Base-by-base conservation (phyloP, 2,113 vertebrate genomes). In the Formicarius rufipectus region DNA sequence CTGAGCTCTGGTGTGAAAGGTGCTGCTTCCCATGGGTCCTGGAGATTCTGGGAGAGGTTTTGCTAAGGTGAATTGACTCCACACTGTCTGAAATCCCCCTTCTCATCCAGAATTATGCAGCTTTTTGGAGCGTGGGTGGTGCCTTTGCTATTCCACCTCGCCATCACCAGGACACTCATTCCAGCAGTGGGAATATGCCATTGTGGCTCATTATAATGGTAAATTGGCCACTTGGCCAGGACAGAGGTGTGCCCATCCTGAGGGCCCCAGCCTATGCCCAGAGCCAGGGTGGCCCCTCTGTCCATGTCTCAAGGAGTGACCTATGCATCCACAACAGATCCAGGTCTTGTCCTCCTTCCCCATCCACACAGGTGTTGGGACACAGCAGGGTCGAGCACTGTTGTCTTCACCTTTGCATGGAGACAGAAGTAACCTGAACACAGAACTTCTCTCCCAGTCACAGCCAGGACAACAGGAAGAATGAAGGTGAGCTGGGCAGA, bases 351-450 rank as follows among this genome's bases (percentile, higher is more conserved):
- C 22, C 22, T 60, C 31, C 69, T 35, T 52, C 42, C 66, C 37
- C 4, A 4, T 10, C 18, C 4, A 0, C 3, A 37, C 44, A 56
- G 30, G 35, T 14, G 12, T 7, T 68, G 37, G 91, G 39, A 45
- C 31, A 19, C 6, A 17, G 52, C 7, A 3, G 3, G 37, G 42
- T 15, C 0, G 2, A 30, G 44, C 0, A 0, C n/a, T 7, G 25
- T 4, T 31, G 24, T 22, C 39, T 24, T 33, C 14, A n/a, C 24
- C 40, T 40, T 7, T 31, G 31, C 58, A 5, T 2, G 39, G 55
- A 44, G 66, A 20, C 3, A 12, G 11, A 67, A 59, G 19, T 59
- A 59, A 14, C 19, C 53, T 2, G 2, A 10, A 24, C 2, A 2
- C 1, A 2, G 35, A 1, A 0, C 42, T 24, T 75, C 40, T 35